phyloP scores from a whole-genome alignment of 2,797 vertebrate species.

The Poeciliopsis paucimaculata region DNA sequence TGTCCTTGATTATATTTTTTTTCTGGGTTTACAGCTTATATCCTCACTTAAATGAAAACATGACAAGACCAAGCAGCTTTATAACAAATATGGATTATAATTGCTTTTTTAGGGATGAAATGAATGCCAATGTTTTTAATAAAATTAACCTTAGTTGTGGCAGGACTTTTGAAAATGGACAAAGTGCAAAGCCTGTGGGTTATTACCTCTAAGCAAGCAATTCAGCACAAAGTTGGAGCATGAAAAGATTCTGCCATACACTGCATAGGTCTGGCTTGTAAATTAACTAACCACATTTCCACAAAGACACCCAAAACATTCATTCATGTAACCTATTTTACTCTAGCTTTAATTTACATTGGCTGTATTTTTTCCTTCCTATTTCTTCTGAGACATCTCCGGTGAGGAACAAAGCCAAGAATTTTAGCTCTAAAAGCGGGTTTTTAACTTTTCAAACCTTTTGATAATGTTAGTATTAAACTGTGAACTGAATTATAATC shows the following conservation, averaged over 20 bases:
- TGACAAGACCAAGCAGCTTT: constrained; percentile 63
- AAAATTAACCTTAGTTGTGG: constrained; percentile 65
- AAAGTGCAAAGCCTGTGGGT: constrained; percentile 27
- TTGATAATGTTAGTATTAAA: neutral
- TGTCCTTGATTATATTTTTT: constrained; percentile 47
- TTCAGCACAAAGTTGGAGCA: constrained; percentile 37
- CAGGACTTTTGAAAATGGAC: constrained; percentile 54
- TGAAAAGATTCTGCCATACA: neutral
- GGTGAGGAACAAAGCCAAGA: neutral
- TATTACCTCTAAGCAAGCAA: constrained; percentile 24
- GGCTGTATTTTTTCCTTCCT: neutral
- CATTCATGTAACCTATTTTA: neutral
- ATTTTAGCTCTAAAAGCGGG: neutral
- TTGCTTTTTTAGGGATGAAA: constrained; percentile 73
- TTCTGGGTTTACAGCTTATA: constrained; percentile 50
- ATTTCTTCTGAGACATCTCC: neutral
- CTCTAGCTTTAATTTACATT: neutral
- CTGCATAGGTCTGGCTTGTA: neutral
- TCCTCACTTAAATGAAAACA: constrained; percentile 51
- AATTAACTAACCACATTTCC: neutral
- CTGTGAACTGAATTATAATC: neutral
- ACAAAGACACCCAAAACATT: neutral
- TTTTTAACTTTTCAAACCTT: neutral
- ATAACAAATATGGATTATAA: constrained; percentile 59
- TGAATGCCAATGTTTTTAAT: constrained; percentile 55